These are phyloP conservation scores for Sinocyclocheilus maitianheensis DNA, from an alignment of 2,113 vertebrate species.

Conservation along the genomic window DNA sequence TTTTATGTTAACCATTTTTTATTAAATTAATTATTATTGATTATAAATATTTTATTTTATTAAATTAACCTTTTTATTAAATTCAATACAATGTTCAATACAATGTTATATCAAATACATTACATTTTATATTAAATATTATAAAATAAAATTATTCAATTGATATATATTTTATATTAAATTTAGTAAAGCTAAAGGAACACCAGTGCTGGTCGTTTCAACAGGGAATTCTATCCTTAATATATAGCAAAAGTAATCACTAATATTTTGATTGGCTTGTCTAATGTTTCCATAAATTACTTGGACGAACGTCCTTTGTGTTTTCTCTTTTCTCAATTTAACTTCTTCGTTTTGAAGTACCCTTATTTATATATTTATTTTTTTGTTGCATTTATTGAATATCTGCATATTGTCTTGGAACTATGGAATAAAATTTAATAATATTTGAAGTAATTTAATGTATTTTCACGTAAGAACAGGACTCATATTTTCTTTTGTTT, in stretches of 20 bases:
- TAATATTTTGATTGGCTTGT: background rate
- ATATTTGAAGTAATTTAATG: background rate
- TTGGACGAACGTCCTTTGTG: no score
- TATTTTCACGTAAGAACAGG: background rate
- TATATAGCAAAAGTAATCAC: background rate
- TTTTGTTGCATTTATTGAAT: background rate
- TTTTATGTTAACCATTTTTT: background rate
- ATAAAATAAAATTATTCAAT: no score
- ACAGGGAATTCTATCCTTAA: background rate
- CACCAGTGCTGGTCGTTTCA: background rate
- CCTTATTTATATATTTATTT: background rate
- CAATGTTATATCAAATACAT: no score
- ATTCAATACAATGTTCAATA: no score
- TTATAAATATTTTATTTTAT: no score
- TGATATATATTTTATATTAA: no score
- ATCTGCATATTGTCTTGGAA: background rate
- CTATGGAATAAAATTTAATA: background rate
- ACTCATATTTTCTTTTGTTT: background rate
- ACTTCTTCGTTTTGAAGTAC: background rate
- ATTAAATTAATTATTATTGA: no score
- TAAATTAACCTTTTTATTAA: no score
- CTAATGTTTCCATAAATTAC: background rate
- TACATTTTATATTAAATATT: no score
- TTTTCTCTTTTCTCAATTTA: background rate
- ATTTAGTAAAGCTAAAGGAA: background rate